Percentiles rank a stretch among this genome's conserved stretches.
phyloP scores from a whole-genome alignment of 2,797 vertebrate species.

The Petrocephalus sullivani region DNA sequence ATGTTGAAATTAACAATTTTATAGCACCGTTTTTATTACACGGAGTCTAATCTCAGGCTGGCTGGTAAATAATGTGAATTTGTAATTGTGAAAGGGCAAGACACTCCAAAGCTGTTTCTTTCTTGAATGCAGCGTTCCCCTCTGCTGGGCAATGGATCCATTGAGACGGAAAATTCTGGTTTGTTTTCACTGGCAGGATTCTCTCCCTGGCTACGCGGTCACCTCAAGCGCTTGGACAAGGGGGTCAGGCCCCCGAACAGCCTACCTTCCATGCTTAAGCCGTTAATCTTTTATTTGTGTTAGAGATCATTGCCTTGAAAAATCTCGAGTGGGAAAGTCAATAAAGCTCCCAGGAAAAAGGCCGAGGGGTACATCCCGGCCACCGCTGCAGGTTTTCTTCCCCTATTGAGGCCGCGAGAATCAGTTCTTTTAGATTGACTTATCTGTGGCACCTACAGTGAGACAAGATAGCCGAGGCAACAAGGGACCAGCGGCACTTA shows the following conservation, averaged over 20 bases:
- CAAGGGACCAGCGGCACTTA: neutral
- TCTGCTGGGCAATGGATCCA: neutral
- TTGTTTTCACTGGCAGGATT: neutral
- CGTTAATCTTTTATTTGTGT: conserved; percentile 9
- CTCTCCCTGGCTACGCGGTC: neutral
- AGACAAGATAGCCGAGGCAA: neutral
- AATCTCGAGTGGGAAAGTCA: neutral
- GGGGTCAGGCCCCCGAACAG: neutral
- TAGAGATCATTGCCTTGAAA: neutral
- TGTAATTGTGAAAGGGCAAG: neutral
- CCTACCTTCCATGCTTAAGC: neutral
- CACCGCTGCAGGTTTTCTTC: neutral
- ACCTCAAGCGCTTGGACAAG: neutral
- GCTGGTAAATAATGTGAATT: neutral
- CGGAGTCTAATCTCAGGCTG: neutral
- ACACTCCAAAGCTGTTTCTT: neutral
- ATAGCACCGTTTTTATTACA: neutral
- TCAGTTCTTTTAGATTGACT: neutral
- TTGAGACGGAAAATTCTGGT: neutral
- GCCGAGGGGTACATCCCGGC: neutral
- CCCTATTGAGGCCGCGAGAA: neutral
- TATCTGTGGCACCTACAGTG: neutral
- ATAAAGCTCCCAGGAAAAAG: neutral
- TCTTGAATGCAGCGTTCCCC: neutral
- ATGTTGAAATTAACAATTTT: neutral